Evolutionary conservation across 2,113 vertebrate genomes (phyloP).

Genomic region (Trochalopteron elliotii): DNA sequence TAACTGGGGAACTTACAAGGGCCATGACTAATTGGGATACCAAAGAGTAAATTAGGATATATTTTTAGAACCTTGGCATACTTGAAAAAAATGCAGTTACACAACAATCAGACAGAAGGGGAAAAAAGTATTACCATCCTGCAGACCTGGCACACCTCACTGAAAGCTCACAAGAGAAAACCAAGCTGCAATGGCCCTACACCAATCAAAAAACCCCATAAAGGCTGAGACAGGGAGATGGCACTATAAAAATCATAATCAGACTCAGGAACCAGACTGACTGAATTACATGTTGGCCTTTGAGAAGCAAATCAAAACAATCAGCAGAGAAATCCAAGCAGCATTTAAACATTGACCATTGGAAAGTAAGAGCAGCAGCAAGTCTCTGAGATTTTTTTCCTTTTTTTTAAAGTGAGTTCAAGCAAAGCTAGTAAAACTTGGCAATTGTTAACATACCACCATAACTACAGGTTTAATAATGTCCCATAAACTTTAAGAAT

Average conservation of each 20-base stretch:
- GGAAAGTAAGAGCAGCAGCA: slow-evolving; percentile 1
- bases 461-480: slow-evolving; percentile 25
- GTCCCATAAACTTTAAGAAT: neutral
- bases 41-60: neutral
- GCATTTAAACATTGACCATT: neutral
- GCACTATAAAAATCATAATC: neutral
- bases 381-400: neutral
- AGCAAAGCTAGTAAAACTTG: slow-evolving; percentile 36
- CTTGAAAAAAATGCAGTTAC: neutral
- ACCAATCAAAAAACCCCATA: neutral
- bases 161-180: neutral
- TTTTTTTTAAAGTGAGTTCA: neutral
- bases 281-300: slow-evolving; percentile 6
- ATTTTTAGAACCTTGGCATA: neutral
- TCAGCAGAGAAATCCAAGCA: slow-evolving; percentile 24
- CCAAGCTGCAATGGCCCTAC: neutral
- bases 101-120: neutral
- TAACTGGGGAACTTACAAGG: neutral
- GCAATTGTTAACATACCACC: slow-evolving; percentile 31
- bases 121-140: neutral
- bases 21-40: neutral
- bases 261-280: neutral
- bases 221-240: neutral
- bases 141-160: neutral
- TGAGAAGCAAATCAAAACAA: slow-evolving; percentile 31